A percentile compares a stretch with the other conserved stretches of the same genome.
Evolutionary conservation across 2,888 invertebrate species (phyloP).

Genomic region (Dryococelus australis): DNA sequence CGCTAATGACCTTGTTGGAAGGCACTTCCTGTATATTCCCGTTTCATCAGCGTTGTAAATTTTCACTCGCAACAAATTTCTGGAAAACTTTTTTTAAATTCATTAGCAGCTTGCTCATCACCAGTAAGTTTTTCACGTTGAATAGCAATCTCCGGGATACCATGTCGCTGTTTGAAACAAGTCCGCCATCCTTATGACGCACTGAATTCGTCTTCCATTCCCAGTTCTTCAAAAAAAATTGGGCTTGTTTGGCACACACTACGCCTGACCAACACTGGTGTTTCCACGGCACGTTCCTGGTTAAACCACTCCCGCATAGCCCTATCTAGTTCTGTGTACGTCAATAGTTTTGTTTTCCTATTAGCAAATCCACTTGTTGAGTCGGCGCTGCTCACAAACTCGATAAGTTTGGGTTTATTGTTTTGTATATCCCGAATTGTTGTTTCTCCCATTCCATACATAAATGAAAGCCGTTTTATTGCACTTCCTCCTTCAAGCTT

Average conservation of each 20-base stretch:
- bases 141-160: constrained; percentile 4
- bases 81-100: not conserved
- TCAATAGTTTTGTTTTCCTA: no score
- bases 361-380: no score
- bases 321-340: no score
- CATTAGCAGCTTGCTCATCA: not conserved
- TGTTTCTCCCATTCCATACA: not conserved
- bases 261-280: not conserved
- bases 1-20: not conserved
- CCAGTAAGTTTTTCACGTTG: not conserved
- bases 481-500: no score
- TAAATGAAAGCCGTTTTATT: no score
- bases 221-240: not conserved
- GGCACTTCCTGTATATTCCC: not conserved
- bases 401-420: no score
- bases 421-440: no score
- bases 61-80: not conserved
- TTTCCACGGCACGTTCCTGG: no score
- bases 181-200: not conserved
- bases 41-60: constrained; percentile 20
- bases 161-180: not conserved
- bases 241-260: not conserved
- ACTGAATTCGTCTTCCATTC: no score
- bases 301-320: no score
- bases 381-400: no score